Evolutionary conservation across 2,113 vertebrate genomes (phyloP).

Genomic region (Copsychus sechellarum): DNA sequence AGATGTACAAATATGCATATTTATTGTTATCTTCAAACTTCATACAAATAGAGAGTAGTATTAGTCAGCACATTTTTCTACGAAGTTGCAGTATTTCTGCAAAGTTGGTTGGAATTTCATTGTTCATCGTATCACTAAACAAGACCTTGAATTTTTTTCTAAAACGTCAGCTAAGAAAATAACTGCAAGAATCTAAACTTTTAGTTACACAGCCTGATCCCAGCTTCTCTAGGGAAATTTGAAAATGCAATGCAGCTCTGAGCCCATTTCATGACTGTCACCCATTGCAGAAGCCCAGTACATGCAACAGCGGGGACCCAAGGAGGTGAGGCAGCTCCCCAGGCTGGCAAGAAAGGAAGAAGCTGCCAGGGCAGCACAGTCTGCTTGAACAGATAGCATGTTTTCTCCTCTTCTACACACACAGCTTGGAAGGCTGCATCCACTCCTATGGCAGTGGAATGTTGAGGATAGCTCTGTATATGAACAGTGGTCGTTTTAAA

Average conservation of each 20-base stretch:
- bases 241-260: neutral
- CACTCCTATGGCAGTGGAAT: rapidly evolving
- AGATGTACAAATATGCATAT: neutral
- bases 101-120: neutral
- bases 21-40: neutral
- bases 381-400: neutral
- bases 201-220: neutral
- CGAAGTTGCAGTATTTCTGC: neutral
- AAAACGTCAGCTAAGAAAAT: neutral
- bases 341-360: neutral
- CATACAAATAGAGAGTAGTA: neutral
- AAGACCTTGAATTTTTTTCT: neutral
- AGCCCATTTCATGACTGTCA: neutral
- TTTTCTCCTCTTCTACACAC: neutral
- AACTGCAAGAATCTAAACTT: neutral
- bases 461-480: neutral
- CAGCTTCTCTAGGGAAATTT: neutral
- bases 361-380: neutral
- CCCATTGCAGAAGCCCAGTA: neutral
- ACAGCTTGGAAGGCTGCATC: neutral
- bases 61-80: neutral
- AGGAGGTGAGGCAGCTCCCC: neutral
- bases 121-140: neutral
- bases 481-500: neutral
- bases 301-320: rapidly evolving